phyloP scores from a whole-genome alignment of 2,888 invertebrate species.

The Orgyia antiqua region DNA sequence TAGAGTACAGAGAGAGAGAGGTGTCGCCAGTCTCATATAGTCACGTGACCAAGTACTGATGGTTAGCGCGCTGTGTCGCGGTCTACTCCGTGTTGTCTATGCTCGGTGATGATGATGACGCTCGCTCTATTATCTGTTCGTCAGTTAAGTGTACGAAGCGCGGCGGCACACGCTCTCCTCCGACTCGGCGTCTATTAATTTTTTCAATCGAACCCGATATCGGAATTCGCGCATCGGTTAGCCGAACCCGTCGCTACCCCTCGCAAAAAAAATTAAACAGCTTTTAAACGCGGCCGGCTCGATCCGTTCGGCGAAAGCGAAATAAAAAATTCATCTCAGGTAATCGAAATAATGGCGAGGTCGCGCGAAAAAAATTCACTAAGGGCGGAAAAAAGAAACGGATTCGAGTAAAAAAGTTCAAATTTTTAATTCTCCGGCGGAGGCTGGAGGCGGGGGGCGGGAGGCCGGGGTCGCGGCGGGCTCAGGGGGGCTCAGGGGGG shows the following conservation, averaged over 20 bases:
- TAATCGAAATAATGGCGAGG: conserved; percentile 74
- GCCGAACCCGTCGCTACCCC: conserved; percentile 66
- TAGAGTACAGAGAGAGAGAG: too few relatives aligned
- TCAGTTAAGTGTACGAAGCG: conserved; percentile 28
- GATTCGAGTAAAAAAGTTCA: conserved; percentile 70
- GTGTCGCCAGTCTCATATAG: too few relatives aligned
- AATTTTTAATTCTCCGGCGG: conserved; percentile 65
- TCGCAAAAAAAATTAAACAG: conserved; percentile 72
- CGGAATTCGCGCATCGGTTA: conserved; percentile 74
- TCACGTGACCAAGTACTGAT: too few relatives aligned
- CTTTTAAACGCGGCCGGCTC: conserved; percentile 71
- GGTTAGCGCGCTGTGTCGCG: too few relatives aligned
- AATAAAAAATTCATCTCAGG: conserved; percentile 74
- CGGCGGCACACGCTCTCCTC: conserved; percentile 31
- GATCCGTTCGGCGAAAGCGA: conserved; percentile 54
- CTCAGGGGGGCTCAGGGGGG: conserved; percentile 8
- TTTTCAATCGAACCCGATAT: conserved; percentile 62
- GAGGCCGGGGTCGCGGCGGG: conserved; percentile 10
- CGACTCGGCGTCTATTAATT: conserved; percentile 23
- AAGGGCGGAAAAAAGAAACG: conserved; percentile 76
- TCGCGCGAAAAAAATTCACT: conserved; percentile 74
- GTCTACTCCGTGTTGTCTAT: too few relatives aligned
- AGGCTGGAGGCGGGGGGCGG: conserved; percentile 32
- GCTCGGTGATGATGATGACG: too few relatives aligned
- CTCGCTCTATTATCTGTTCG: conserved; percentile 17